Conservation (phyloP, 2,797 vertebrate species). For the Chelidonichthys spinosus region DNA sequence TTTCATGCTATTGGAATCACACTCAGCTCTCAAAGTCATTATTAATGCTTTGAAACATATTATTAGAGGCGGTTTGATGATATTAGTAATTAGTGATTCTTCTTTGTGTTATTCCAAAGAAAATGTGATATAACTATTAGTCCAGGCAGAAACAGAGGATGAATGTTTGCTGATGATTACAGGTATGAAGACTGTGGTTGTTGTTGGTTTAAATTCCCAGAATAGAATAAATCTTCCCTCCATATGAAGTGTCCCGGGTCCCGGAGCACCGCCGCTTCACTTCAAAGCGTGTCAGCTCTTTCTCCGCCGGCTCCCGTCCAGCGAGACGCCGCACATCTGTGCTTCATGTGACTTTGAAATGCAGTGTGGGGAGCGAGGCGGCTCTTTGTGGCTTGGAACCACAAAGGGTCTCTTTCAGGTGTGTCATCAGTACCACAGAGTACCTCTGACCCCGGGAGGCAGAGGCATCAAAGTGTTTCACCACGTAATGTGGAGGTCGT, state of each 20-base stretch:
- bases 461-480: conserved; percentile 48
- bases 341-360: conserved; percentile 46
- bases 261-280: conserved; percentile 9
- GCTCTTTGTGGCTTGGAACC: conserved; percentile 26
- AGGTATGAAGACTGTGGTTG: no score
- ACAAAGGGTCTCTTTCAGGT: conserved; percentile 69
- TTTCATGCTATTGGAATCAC: not conserved
- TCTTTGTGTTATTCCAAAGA: conserved; percentile 43
- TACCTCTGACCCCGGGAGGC: not conserved
- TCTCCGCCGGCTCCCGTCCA: conserved; percentile 19
- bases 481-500: conserved; percentile 45
- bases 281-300: conserved; percentile 42
- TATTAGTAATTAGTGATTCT: conserved; percentile 42
- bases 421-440: conserved; percentile 5
- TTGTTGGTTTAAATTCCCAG: not conserved
- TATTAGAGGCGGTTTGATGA: conserved; percentile 12
- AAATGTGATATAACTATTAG: conserved; percentile 38
- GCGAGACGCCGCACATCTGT: conserved; percentile 43
- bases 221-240: conserved; percentile 9
- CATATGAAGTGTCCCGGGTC: conserved; percentile 4
- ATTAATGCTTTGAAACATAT: conserved; percentile 11
- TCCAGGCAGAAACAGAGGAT: conserved; percentile 8
- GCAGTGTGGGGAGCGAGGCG: conserved; percentile 16
- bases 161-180: no score
- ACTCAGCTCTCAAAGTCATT: not conserved